A percentile compares a stretch with the other conserved stretches of the same genome.
These are phyloP conservation scores for Polyploca ridens DNA, from an alignment of 2,888 invertebrate species.

Conservation along the genomic window DNA sequence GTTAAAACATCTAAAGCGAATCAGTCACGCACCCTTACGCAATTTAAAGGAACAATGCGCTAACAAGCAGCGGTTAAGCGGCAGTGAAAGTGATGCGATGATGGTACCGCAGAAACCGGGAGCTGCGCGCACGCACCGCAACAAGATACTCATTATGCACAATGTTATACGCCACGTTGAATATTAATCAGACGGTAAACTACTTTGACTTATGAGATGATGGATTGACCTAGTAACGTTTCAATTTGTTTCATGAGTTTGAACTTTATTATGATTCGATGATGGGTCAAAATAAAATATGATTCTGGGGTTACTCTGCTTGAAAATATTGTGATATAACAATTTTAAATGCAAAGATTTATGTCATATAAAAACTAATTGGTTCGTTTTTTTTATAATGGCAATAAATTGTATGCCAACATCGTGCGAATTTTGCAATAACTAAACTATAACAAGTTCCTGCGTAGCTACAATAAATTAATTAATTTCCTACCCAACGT, in stretches of 20 bases:
- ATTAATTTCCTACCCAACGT: background rate
- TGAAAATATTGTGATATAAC: too few species aligned
- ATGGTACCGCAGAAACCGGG: constrained; percentile 32
- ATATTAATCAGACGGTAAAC: background rate
- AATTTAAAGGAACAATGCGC: constrained; percentile 35
- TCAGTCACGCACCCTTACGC: constrained; percentile 22
- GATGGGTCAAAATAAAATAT: background rate
- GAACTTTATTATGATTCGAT: background rate
- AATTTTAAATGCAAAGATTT: too few species aligned
- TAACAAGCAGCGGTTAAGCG: constrained; percentile 34
- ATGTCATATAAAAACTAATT: background rate
- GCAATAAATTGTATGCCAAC: background rate
- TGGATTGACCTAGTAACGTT: constrained; percentile 6
- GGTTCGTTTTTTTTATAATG: background rate
- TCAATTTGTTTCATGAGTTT: background rate
- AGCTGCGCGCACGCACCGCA: constrained; percentile 24
- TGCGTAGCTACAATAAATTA: background rate
- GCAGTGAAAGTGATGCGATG: constrained; percentile 38
- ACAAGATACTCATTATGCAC: constrained; percentile 32
- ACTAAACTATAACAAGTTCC: background rate
- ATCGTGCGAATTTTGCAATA: background rate
- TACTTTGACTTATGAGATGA: background rate
- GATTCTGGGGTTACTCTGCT: too few species aligned
- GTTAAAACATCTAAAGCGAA: constrained; percentile 1
- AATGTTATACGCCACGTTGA: constrained; percentile 6